Conservation (phyloP, 1,140 invertebrate genomes). For the Caerostris extrusa region DNA sequence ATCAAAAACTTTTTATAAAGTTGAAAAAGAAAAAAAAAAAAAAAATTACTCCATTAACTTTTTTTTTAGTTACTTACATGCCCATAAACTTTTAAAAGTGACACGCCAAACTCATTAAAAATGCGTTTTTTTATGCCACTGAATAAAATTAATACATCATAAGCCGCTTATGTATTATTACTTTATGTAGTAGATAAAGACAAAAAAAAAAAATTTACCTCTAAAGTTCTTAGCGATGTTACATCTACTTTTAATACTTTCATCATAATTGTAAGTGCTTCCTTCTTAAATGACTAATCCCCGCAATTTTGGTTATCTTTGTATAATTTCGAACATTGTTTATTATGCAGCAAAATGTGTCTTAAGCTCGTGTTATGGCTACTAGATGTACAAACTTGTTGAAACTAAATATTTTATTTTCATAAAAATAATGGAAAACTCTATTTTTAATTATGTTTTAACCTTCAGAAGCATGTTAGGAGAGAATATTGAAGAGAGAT, state of each 20-base stretch:
- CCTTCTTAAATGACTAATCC: background rate
- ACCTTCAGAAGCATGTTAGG: background rate
- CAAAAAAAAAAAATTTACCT: background rate
- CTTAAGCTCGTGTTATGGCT: background rate
- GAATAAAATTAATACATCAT: background rate
- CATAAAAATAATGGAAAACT: background rate
- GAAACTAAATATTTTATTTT: background rate
- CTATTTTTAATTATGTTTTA: background rate
- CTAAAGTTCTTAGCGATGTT: background rate
- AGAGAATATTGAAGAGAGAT: too few relatives aligned
- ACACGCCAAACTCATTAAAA: background rate
- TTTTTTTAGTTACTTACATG: background rate
- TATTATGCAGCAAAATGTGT: background rate
- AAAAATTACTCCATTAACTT: too few relatives aligned
- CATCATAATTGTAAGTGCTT: background rate
- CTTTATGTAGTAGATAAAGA: background rate
- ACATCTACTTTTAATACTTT: constrained; percentile 9
- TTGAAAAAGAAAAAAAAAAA: too few relatives aligned
- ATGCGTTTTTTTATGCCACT: background rate
- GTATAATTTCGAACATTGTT: background rate
- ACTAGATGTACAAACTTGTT: too few relatives aligned
- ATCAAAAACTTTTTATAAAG: too few relatives aligned
- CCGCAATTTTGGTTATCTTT: background rate
- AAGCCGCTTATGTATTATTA: background rate
- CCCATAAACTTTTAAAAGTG: background rate